Evolutionary conservation across 2,797 vertebrate species (phyloP), one percentile per base, ranked within the genome.

Genomic region (Bufotes viridis): DNA sequence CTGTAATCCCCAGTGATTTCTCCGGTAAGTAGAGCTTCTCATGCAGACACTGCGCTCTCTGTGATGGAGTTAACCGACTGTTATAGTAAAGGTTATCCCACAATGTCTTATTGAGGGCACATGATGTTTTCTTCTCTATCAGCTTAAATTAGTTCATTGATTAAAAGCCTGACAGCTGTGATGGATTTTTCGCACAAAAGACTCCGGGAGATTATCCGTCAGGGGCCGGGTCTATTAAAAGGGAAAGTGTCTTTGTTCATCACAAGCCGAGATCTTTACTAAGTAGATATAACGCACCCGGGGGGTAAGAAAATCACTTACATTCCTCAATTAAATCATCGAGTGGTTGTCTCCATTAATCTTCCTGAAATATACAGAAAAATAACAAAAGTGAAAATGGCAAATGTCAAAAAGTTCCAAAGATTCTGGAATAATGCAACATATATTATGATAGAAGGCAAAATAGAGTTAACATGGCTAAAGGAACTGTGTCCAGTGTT

Each of bases 141-240:
- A 53, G 87, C 53, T 63, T 61, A 81, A 88, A 88, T 85, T 72
- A 65, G 55, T 63, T 61, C 51, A 85, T 89, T 89, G 87, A 89
- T 81, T 85, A 86, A 86, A 42, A 65, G 67, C 55, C 78, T 67
- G 83, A 86, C 87, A 89, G 87, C 78, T 89, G 87, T 55, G 78
- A 63, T 81, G 81, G 70, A 75, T 84, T 88, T 84, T 61, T 61
- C 74, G 42, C 2, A 78, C 74, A 88, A 76, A 88, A 78, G 70
- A 78, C 57, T 74, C 61, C 20, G 22, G 74, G 69, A 89, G 87
- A 89, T 89, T 89, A 86, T 79, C 69, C 49, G 42, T 81, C n/a
- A 84, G 29, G 70, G 78, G 55, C 15, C 29, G 78, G 53, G 42
- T 55, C 78, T 79, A 85, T 81, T 88, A 80, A 81, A 85, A 63